phyloP scores from a whole-genome alignment of 2,113 vertebrate species.

The Anguilla rostrata region DNA sequence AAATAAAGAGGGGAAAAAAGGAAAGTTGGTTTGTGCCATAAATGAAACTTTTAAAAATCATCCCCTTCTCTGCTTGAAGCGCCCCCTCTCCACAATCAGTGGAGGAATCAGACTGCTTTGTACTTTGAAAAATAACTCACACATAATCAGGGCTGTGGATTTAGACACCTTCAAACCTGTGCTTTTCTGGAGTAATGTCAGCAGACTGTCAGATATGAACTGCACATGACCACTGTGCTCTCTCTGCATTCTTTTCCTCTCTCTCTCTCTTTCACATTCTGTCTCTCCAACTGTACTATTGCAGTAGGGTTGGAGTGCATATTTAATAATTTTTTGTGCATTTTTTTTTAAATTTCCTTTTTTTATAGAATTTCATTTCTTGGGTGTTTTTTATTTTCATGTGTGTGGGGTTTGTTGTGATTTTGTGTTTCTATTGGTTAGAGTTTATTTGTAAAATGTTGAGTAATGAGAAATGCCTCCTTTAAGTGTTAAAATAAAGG shows the following conservation, averaged over 20 bases:
- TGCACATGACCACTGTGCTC: background rate
- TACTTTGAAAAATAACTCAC: background rate
- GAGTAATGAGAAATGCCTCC: no score
- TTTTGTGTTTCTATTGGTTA: no score
- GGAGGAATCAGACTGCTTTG: background rate
- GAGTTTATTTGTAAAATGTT: no score
- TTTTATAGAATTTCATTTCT: no score
- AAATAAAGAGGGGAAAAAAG: background rate
- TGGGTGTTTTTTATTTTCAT: no score
- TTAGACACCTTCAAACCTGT: background rate
- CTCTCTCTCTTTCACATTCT: slow-evolving; percentile 5
- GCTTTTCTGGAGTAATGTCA: background rate
- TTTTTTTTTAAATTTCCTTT: no score
- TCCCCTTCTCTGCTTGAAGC: background rate
- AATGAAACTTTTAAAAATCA: background rate
- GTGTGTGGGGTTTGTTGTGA: no score
- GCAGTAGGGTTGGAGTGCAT: no score
- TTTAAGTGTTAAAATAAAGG: no score
- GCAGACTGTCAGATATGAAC: background rate
- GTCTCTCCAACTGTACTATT: no score
- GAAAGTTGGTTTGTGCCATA: background rate
- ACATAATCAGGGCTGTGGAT: background rate
- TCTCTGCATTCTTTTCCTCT: slow-evolving; percentile 21
- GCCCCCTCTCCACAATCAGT: background rate
- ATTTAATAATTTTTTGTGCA: no score